Evolutionary conservation across 1,140 invertebrate genomes (phyloP).

Genomic region (Drosophila ambigua): DNA sequence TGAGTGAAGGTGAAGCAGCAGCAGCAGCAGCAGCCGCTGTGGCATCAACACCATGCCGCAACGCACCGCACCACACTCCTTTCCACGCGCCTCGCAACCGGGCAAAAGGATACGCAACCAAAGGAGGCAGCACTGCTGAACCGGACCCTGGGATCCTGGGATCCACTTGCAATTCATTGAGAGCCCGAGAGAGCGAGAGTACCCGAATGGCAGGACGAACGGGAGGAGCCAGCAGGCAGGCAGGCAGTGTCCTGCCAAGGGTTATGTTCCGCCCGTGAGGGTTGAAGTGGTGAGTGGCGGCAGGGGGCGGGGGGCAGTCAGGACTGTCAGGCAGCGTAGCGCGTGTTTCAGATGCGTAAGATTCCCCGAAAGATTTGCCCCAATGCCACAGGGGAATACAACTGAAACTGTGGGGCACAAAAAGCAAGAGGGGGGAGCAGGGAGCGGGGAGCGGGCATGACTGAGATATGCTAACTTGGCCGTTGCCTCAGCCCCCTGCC

Average conservation of each 20-base stretch:
- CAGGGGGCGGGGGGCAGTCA: conserved; percentile 6
- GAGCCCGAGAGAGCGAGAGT: conserved; percentile 34
- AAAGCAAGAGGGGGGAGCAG: neutral
- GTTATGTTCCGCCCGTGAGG: conserved; percentile 46
- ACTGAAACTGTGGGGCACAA: neutral
- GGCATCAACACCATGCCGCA: conserved; percentile 6
- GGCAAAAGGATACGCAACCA: conserved; percentile 1
- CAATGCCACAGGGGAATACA: conserved; percentile 34
- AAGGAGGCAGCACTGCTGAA: conserved; percentile 10
- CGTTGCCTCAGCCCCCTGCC: neutral
- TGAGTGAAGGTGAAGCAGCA: conserved; percentile 75
- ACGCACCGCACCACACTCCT: neutral
- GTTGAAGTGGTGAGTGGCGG: conserved; percentile 4
- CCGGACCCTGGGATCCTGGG: conserved; percentile 35
- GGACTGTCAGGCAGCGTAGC: conserved; percentile 57
- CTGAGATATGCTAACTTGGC: conserved; percentile 25
- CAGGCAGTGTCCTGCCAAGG: conserved; percentile 44
- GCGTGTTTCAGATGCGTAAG: conserved; percentile 71
- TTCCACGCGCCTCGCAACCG: no score
- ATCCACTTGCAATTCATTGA: conserved; percentile 35
- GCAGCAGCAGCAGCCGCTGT: conserved; percentile 23
- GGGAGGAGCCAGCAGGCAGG: neutral
- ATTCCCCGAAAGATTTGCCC: conserved; percentile 71
- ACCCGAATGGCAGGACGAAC: neutral
- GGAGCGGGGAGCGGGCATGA: conserved; percentile 1